A percentile compares a stretch with the other conserved stretches of the same genome.
These are phyloP conservation scores for Myotis lucifugus DNA, from an alignment of 2,113 vertebrate species.

Conservation along the genomic window DNA sequence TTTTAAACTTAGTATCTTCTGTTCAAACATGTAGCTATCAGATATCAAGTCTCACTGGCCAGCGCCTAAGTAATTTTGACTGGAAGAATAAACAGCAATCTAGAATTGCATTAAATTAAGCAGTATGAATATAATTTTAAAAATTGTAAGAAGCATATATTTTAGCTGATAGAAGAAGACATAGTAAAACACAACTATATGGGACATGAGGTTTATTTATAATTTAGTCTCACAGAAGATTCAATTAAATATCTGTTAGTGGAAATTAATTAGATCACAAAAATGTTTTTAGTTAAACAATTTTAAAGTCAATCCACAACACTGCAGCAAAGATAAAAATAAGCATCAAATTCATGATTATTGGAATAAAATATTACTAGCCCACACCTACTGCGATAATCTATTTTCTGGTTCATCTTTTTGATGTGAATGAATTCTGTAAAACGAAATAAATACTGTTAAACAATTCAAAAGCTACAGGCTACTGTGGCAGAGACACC, in stretches of 20 bases:
- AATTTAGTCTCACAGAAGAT: slow-evolving; percentile 75
- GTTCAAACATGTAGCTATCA: slow-evolving; percentile 71
- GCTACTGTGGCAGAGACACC: not conserved
- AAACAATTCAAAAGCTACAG: not conserved
- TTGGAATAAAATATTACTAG: slow-evolving; percentile 24
- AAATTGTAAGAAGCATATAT: slow-evolving; percentile 76
- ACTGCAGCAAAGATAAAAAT: slow-evolving; percentile 57
- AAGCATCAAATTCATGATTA: slow-evolving; percentile 1
- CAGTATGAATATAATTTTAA: slow-evolving; percentile 64
- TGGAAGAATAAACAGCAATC: slow-evolving; percentile 80
- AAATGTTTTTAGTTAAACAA: slow-evolving; percentile 47
- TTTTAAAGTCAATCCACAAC: slow-evolving; percentile 63
- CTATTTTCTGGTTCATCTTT: slow-evolving; percentile 73
- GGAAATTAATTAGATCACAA: slow-evolving; percentile 76
- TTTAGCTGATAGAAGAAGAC: slow-evolving; percentile 59
- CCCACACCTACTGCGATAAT: slow-evolving; percentile 59
- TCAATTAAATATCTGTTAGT: slow-evolving; percentile 79
- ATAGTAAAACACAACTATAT: not conserved
- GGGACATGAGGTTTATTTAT: slow-evolving; percentile 75
- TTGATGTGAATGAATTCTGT: slow-evolving; percentile 69
- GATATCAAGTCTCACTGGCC: slow-evolving; percentile 76
- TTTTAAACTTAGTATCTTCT: slow-evolving; percentile 74
- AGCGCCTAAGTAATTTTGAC: slow-evolving; percentile 76
- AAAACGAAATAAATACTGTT: slow-evolving; percentile 67
- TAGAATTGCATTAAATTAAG: slow-evolving; percentile 71